Evolutionary conservation across 2,888 invertebrate genomes (phyloP), one percentile per base, ranked within the genome.

Genomic region (Sphaerophoria rueppellii): DNA sequence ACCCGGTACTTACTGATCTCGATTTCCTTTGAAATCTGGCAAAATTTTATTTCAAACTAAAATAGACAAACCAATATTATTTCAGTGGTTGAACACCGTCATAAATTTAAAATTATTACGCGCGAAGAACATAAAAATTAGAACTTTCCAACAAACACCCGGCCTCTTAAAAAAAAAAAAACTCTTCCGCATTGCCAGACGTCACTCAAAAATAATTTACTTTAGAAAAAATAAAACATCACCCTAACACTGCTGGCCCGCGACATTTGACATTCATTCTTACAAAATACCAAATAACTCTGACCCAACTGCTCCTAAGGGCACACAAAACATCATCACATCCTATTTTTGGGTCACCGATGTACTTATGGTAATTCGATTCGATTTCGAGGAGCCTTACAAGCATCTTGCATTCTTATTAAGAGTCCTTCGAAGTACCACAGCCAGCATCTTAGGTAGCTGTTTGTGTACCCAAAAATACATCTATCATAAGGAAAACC

Each of bases 311-410:
- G 81, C 81, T 76, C 69, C 69, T 55, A 60, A 60, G 72, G 63
- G 69, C 79, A 63, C 67, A 72, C 54, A 70, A 74, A 58, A 74
- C 72, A 76, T 71, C 73, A 80, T 77, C 63, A 77, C 50, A 77
- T 71, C 81, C 86, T 86, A 86, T 86, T 86, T 86, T 86, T 86
- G 82, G 85, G 82, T 86, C 82, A 82, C 73, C 73, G 70, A 61
- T 67, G 70, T 86, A 77, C 86, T 82, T 86, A 86, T 86, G 86
- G 86, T 78, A 86, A 86, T 86, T 82, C 77, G 82, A 86, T 86
- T 63, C 63, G 74, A 82, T 65, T 65, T 65, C 60, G 71, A 73
- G 58, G 63, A 74, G 73, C 74, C 71, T 48, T 78, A 70, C 67
- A 65, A 71, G 79, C 83, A 75, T 79, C 80, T 55, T 81, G 81